Evolutionary conservation across 2,113 vertebrate species (phyloP), one percentile per base, ranked within the genome.

Genomic region (Pangasianodon gigas): DNA sequence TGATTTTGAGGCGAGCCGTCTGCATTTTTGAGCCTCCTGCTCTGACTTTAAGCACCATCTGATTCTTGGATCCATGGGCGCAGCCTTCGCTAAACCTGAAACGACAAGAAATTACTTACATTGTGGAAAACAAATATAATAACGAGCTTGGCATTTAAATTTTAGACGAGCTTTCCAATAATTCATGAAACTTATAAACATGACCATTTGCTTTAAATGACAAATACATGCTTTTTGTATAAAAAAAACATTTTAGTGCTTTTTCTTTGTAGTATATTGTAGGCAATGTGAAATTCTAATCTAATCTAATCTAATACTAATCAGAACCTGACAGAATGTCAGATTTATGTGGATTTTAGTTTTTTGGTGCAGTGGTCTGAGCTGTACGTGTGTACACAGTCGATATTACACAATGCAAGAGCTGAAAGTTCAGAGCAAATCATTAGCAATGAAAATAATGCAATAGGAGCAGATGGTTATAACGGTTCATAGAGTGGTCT

Each of bases 41-140:
- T 89, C 86, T 1, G 96, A 95, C 41, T 85, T 95, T 16, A 94
- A 90, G 90, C 96, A 96, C 95, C 95, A 96, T 86, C 0, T 95
- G 91, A 96, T 88, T 69, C 60, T 90, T 4, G 1, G 11, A 0
- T 16, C 86, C 8, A 80, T 0, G 0, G 93, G 91, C 21, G 37
- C 91, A 7, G 93, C 92, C 21, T 90, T 48, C 46, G 41, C 93
- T 11, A 84, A 85, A 37, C 83, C 91, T 92, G 81, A 21, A 85
- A 86, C 10, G 4, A 84, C 21, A 26, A 84, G 19, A 37, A 21
- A 37, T 56, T 14, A n/a, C 48, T 32, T 21, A 32, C n/a, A 10
- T 58, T 60, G 32, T 0, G 54, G 32, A 24, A 56, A 56, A 37
- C 7, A 37, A 56, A 11, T 24, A 18, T 21, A 11, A 37, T 58